These are phyloP conservation scores for Malurus leucopterus DNA, from an alignment of 2,797 vertebrate species.

Conservation along the genomic window DNA sequence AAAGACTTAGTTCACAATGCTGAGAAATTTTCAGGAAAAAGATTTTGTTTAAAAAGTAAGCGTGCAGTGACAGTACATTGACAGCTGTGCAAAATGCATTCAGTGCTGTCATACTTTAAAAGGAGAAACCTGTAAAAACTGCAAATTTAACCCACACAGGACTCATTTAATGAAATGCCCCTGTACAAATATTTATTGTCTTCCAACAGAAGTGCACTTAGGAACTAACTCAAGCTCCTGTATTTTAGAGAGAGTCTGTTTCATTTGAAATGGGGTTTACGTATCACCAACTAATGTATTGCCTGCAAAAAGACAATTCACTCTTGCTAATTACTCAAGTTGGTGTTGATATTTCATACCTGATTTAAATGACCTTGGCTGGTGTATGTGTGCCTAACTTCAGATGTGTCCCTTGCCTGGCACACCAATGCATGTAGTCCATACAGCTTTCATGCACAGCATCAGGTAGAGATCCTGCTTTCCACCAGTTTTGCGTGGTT, in stretches of 20 bases:
- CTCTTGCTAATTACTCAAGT: background rate
- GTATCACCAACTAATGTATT: background rate
- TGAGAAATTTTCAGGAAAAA: background rate
- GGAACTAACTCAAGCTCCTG: background rate
- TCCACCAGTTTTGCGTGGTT: fast-evolving
- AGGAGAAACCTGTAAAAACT: background rate
- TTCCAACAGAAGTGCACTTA: background rate
- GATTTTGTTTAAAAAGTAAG: background rate
- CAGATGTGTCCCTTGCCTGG: background rate
- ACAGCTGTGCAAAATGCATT: background rate
- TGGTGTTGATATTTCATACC: background rate
- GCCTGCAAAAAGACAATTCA: background rate
- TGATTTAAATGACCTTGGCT: background rate
- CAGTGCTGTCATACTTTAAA: background rate
- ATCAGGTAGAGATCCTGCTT: background rate
- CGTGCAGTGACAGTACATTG: fast-evolving
- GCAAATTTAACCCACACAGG: background rate
- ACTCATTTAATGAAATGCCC: background rate
- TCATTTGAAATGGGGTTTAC: background rate
- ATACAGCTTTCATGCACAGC: background rate
- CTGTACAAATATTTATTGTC: background rate
- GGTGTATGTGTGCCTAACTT: background rate
- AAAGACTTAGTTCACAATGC: fast-evolving
- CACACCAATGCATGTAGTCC: fast-evolving
- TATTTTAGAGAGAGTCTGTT: background rate